These are phyloP conservation scores for Fringilla coelebs DNA, from an alignment of 2,797 vertebrate species.

Conservation along the genomic window DNA sequence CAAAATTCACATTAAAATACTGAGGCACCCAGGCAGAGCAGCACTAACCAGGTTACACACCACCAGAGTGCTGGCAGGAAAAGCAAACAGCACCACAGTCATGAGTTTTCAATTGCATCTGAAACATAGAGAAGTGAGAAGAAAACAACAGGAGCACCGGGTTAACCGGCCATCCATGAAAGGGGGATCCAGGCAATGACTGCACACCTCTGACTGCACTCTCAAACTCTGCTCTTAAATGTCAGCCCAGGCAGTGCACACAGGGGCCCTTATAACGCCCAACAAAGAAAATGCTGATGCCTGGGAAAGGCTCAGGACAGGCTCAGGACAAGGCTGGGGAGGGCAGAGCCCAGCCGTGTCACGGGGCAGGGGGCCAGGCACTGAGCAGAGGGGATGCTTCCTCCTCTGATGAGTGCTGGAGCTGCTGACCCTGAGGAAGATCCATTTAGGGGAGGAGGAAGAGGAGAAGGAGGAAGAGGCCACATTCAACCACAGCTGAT, in stretches of 20 bases:
- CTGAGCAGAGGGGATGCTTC: not conserved
- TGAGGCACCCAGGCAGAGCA: not conserved
- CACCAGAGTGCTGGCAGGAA: not conserved
- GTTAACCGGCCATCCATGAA: not conserved
- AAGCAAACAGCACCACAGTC: not conserved
- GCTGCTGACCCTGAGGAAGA: not conserved
- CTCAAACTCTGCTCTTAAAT: constrained; percentile 27
- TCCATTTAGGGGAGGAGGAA: not conserved
- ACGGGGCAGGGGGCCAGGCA: not conserved
- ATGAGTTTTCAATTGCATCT: not conserved
- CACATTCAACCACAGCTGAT: not conserved
- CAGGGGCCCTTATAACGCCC: not conserved
- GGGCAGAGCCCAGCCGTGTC: not conserved
- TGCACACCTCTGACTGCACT: accelerated
- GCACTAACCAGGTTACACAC: not conserved
- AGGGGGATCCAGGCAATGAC: not conserved
- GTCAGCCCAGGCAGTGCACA: not conserved
- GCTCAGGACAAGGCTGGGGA: not conserved
- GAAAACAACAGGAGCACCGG: not conserved
- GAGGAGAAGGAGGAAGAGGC: not conserved
- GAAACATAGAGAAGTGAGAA: constrained; percentile 8
- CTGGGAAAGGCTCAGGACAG: not conserved
- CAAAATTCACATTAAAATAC: not conserved
- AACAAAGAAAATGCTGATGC: constrained; percentile 40
- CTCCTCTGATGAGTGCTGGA: not conserved